These are phyloP conservation scores for Belonocnema kinseyi DNA, from an alignment of 1,140 invertebrate species.

Conservation along the genomic window DNA sequence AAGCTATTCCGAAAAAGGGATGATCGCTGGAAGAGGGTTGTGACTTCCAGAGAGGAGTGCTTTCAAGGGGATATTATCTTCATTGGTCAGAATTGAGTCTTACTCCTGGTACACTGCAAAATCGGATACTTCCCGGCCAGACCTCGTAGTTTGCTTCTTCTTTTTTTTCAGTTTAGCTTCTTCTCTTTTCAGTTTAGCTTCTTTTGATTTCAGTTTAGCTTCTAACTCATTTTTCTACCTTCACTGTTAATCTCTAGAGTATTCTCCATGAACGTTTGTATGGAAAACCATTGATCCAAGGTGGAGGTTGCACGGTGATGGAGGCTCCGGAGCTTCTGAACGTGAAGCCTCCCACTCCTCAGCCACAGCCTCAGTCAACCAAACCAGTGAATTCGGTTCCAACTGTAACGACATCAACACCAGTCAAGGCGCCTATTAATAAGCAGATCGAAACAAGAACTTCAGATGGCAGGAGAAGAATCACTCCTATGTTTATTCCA, in stretches of 20 bases:
- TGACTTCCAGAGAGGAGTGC: too few species aligned
- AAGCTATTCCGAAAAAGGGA: too few species aligned
- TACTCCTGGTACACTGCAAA: too few species aligned
- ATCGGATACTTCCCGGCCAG: too few species aligned
- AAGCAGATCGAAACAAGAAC: conserved; percentile 97
- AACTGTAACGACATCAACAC: conserved; percentile 55
- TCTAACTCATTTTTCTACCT: background rate
- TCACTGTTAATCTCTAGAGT: conserved; percentile 75
- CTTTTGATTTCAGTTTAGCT: background rate
- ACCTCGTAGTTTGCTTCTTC: background rate
- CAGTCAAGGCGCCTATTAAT: conserved; percentile 83
- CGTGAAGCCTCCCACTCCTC: conserved; percentile 55
- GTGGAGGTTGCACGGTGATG: conserved; percentile 81
- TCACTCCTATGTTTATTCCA: conserved; percentile 97
- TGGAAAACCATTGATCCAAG: conserved; percentile 84
- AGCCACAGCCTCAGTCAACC: conserved; percentile 40
- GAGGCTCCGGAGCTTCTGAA: conserved; percentile 89
- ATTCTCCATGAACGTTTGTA: conserved; percentile 89
- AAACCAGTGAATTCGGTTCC: conserved; percentile 55
- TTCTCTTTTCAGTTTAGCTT: background rate
- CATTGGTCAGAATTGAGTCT: too few species aligned
- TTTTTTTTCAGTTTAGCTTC: background rate
- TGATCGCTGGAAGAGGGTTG: too few species aligned
- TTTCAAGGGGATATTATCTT: too few species aligned
- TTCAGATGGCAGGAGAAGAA: conserved; percentile 93